Base-by-base conservation (phyloP, 2,888 invertebrate genomes). In the Digitonthophagus gazella region DNA sequence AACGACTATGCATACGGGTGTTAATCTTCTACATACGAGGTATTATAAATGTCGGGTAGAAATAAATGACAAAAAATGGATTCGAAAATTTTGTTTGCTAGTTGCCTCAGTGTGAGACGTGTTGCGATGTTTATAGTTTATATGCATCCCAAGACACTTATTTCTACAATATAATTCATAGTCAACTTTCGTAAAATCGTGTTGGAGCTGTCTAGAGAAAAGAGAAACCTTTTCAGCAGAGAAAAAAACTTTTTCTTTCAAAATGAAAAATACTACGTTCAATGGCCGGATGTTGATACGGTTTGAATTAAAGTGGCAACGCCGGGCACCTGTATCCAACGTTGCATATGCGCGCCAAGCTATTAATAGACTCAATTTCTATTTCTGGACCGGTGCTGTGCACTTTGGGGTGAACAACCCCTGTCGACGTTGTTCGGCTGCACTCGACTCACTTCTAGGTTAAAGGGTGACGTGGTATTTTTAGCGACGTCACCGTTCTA, bases 321-420 rank as follows among this genome's bases (percentile, higher is more conserved):
- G 57, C 8, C 2, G 57, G 57, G 15, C 57, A 57, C 57, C 18
- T 61, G 61, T 16, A 19, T 16, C n/a, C 28, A 61, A 16, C 19
- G 61, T 18, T 61, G 61, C 61, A 61, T 61, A 61, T 61, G 61
- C 61, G 18, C 18, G 61, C 16, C n/a, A 11, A 15, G 55, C 75
- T 75, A 74, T 74, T 72, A 73, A 73, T 75, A 75, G 74, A 70
- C 61, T 19, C 57, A 65, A 68, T 69, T 68, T 72, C 73, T 75
- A 75, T 75, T 75, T 73, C 73, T 75, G 73, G 74, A 72, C 70
- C 73, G 73, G 73, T 71, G 18, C 71, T 69, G 69, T 44, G 28
- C 28, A 44, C 28, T 44, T 44, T 44, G 69, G 72, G 68, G 75
- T 75, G 75, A 76, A 76, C 73, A 75, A 76, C 76, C 76, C 75